Evolutionary conservation across 2,888 invertebrate genomes (phyloP).

Genomic region (Petrolisthes manimaculis): DNA sequence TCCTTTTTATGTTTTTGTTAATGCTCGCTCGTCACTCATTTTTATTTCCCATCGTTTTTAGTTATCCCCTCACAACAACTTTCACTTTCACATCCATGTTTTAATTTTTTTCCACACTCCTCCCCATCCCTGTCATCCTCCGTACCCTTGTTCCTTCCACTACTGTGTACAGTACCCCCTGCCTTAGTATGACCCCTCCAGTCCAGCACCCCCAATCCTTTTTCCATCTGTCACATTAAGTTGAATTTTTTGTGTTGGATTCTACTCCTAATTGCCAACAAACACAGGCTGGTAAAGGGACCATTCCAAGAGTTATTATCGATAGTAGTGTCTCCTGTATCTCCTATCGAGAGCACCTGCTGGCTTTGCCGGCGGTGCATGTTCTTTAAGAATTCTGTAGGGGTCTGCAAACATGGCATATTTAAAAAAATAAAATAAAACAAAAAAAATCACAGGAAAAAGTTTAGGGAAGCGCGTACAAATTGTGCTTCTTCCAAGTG

Average conservation of each 20-base stretch:
- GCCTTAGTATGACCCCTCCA: neutral
- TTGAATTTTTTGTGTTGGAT: conserved; percentile 31
- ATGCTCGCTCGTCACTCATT: neutral
- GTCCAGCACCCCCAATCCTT: neutral
- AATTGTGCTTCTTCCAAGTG: conserved; percentile 34
- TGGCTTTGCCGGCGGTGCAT: conserved; percentile 30
- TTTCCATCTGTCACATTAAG: conserved; percentile 24
- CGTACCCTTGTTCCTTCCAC: neutral
- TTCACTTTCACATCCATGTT: neutral
- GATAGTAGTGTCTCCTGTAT: conserved; percentile 52
- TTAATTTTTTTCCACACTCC: neutral
- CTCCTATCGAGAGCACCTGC: conserved; percentile 40
- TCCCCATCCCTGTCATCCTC: conserved; percentile 4
- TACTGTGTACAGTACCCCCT: neutral
- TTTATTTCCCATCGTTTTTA: neutral
- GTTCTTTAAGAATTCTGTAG: conserved; percentile 36
- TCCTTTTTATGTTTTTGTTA: neutral
- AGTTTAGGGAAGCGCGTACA: conserved; percentile 36
- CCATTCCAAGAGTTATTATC: conserved; percentile 49
- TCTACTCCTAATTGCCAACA: conserved; percentile 50
- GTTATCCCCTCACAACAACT: conserved; percentile 3
- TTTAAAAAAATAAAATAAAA: conserved; percentile 7
- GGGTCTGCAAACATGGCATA: conserved; percentile 55
- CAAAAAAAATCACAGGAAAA: conserved; percentile 21
- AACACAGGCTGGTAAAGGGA: conserved; percentile 57